phyloP scores from a whole-genome alignment of 1,140 invertebrate species.

The Apis laboriosa region DNA sequence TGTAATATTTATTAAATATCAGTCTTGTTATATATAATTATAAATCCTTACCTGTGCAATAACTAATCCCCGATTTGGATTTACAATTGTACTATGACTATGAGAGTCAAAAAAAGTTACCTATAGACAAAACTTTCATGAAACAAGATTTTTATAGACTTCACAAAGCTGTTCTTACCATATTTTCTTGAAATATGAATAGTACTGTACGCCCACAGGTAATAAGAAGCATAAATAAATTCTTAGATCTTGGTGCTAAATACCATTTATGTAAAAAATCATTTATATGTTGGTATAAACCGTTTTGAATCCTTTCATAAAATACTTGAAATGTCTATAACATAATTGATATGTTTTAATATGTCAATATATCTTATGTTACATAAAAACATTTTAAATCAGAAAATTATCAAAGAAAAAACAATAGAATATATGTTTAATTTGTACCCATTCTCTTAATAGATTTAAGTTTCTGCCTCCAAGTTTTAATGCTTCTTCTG shows the following conservation, averaged over 20 bases:
- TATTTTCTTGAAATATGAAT: slow-evolving; percentile 78
- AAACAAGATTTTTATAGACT: neutral
- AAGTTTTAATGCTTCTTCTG: slow-evolving; percentile 73
- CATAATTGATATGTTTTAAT: slow-evolving; percentile 9
- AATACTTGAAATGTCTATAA: slow-evolving; percentile 74
- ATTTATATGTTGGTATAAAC: slow-evolving; percentile 70
- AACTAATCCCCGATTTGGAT: slow-evolving; percentile 72
- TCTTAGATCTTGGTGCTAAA: slow-evolving; percentile 64
- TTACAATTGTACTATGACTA: slow-evolving; percentile 64
- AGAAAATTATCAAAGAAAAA: neutral
- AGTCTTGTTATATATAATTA: neutral
- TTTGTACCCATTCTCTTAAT: slow-evolving; percentile 78
- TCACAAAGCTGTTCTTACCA: slow-evolving; percentile 57
- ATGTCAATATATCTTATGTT: neutral
- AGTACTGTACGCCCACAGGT: slow-evolving; percentile 76
- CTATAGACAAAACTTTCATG: slow-evolving; percentile 48
- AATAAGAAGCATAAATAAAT: slow-evolving; percentile 78
- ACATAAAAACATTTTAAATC: neutral
- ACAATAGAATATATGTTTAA: neutral
- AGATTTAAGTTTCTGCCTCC: slow-evolving; percentile 68
- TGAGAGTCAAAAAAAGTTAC: slow-evolving; percentile 78
- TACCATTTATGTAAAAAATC: slow-evolving; percentile 74
- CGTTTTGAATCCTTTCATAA: slow-evolving; percentile 69
- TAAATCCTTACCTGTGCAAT: slow-evolving; percentile 74
- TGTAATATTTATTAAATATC: neutral